phyloP scores from a whole-genome alignment of 2,113 vertebrate genomes.

The Leptocoma aspasia region DNA sequence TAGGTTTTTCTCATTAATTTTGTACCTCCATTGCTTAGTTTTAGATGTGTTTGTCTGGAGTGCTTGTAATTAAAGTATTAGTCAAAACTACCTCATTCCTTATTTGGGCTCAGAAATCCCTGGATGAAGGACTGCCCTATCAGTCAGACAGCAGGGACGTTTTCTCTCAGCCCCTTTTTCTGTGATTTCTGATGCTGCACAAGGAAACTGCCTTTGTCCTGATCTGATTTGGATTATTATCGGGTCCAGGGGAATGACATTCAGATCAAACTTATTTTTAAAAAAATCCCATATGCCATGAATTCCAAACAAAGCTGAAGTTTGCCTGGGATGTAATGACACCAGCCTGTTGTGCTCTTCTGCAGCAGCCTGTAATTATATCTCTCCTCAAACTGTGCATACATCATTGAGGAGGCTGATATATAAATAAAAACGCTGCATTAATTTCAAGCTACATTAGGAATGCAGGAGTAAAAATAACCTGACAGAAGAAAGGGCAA shows the following conservation, averaged over 20 bases:
- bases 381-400: constrained; percentile 32
- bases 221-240: constrained; percentile 16
- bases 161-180: neutral
- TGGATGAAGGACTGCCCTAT: neutral
- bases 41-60: neutral
- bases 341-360: constrained; percentile 38
- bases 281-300: neutral
- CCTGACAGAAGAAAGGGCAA: neutral
- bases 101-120: neutral
- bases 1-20: neutral
- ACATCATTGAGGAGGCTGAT: neutral
- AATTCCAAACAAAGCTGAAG: constrained; percentile 36
- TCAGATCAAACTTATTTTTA: neutral
- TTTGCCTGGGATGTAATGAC: constrained; percentile 22
- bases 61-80: neutral
- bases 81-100: neutral
- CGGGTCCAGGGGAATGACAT: neutral
- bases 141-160: accelerated
- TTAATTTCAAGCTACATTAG: constrained; percentile 63
- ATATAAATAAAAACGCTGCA: constrained; percentile 35
- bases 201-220: neutral
- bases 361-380: constrained; percentile 29
- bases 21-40: neutral
- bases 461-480: constrained; percentile 34
- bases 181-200: neutral